A percentile compares a stretch with the other conserved stretches of the same genome.
Evolutionary conservation across 2,797 vertebrate genomes (phyloP).

Genomic region (Lacerta agilis): DNA sequence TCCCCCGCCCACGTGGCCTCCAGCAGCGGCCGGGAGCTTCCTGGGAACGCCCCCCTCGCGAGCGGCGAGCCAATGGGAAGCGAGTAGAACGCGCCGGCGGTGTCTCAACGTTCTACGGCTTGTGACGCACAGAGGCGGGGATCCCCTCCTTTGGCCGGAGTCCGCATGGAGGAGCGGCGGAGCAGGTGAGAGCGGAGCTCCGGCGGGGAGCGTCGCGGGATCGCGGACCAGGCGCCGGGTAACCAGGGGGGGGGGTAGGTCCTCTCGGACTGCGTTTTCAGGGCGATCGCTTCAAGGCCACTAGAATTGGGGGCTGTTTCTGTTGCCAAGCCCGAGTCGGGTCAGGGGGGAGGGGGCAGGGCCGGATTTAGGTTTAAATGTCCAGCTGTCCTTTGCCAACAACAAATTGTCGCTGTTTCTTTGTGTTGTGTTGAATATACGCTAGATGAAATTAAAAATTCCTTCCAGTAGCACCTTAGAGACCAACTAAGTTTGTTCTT

Average conservation of each 20-base stretch:
- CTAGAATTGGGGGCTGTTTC: not conserved
- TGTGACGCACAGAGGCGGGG: accelerated
- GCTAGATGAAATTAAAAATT: no score
- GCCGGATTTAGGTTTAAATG: no score
- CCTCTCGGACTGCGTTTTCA: not conserved
- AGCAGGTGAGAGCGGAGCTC: not conserved
- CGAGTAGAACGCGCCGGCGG: not conserved
- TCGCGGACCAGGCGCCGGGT: not conserved
- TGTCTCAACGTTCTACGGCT: not conserved
- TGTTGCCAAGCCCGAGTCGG: not conserved
- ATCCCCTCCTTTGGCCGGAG: not conserved
- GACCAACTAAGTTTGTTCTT: no score
- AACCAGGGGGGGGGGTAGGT: not conserved
- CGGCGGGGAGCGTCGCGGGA: not conserved
- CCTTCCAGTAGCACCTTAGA: no score
- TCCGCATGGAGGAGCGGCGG: not conserved
- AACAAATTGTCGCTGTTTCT: no score
- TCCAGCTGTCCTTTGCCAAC: no score
- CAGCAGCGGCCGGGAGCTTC: not conserved
- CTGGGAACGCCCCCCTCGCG: not conserved
- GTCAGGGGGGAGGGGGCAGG: no score
- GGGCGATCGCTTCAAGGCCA: not conserved
- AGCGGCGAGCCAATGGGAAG: not conserved
- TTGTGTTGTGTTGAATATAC: no score
- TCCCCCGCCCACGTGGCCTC: not conserved